phyloP scores from a whole-genome alignment of 2,888 invertebrate genomes.

The Saturnia pavonia region DNA sequence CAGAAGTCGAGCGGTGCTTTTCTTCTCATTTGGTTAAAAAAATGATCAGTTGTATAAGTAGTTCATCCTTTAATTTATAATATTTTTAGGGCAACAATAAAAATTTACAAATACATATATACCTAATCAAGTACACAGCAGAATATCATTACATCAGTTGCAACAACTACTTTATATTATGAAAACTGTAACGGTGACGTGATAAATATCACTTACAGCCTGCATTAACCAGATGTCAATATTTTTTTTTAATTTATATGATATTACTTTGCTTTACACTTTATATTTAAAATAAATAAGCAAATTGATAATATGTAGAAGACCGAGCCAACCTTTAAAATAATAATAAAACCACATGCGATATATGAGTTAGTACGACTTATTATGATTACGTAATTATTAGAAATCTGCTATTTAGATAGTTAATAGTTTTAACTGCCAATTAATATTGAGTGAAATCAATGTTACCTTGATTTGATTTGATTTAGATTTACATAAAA shows the following conservation, averaged over 20 bases:
- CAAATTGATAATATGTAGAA: background rate
- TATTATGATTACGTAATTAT: conserved; percentile 3
- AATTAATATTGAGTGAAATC: conserved; percentile 19
- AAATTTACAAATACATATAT: no score
- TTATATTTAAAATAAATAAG: background rate
- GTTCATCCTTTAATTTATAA: no score
- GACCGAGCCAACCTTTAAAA: background rate
- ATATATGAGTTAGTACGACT: conserved; percentile 1
- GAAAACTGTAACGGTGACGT: no score
- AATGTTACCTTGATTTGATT: conserved; percentile 45
- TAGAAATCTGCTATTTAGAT: conserved; percentile 8
- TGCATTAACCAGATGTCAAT: no score
- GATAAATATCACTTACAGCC: no score
- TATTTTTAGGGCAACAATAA: no score
- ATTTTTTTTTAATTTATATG: background rate
- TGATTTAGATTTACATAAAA: conserved; percentile 17
- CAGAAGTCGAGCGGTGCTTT: no score
- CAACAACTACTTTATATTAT: no score
- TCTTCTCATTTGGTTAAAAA: no score
- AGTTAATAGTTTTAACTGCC: conserved; percentile 8
- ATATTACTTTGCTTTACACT: background rate
- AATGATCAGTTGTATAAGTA: no score
- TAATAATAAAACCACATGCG: background rate
- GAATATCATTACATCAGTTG: no score
- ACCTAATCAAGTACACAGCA: no score